A percentile compares a stretch with the other conserved stretches of the same genome.
Conservation (phyloP, 2,113 vertebrate genomes). For the Bubo scandiacus region DNA sequence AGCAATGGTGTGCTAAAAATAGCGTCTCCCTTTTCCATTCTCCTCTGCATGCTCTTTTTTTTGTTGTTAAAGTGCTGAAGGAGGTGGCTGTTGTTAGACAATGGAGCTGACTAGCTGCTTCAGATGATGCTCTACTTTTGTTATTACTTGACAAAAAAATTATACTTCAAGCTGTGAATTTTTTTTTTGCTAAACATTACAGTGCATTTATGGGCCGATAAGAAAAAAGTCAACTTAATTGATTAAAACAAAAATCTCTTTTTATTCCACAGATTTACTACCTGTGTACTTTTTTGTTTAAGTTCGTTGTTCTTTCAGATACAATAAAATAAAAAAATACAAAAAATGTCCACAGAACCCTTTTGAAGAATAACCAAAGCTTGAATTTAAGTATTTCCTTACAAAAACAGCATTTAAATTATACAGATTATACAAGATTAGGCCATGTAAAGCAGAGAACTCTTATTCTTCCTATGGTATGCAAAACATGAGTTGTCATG, state of each 20-base stretch:
- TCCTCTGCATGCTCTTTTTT: background rate
- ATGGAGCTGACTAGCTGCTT: background rate
- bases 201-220: background rate
- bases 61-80: background rate
- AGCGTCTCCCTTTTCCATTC: background rate
- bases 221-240: background rate
- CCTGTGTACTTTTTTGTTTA: background rate
- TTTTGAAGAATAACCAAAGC: background rate
- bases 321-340: background rate
- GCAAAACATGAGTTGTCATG: slow-evolving; percentile 3
- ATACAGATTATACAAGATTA: slow-evolving; percentile 52
- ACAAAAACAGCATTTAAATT: slow-evolving; percentile 32
- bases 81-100: background rate
- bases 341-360: background rate
- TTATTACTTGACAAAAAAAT: background rate
- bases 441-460: background rate
- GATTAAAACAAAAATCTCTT: background rate
- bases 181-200: background rate
- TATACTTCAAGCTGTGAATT: background rate
- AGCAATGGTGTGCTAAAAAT: background rate
- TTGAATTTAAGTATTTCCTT: background rate
- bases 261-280: background rate
- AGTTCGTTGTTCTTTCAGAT: background rate
- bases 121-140: background rate
- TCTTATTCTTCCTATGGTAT: slow-evolving; percentile 1